These are phyloP conservation scores for Beroe ovata DNA, from an alignment of 37 sponge, comb jelly and placozoan genomes.

Conservation along the genomic window DNA sequence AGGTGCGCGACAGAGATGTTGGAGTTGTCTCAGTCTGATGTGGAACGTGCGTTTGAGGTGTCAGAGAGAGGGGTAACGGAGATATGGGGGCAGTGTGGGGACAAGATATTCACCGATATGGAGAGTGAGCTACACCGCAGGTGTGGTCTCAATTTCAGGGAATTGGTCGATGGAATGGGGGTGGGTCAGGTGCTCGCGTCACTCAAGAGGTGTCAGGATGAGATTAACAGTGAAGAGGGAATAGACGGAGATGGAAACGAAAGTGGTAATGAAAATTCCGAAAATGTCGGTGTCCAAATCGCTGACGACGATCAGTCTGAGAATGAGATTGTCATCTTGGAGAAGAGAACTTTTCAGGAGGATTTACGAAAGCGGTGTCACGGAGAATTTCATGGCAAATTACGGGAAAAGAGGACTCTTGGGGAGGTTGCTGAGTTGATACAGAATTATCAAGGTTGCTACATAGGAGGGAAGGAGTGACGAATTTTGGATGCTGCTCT, in stretches of 20 bases:
- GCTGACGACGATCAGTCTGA: no score
- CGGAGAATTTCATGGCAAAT: background rate
- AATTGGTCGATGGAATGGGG: background rate
- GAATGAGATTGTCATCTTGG: background rate
- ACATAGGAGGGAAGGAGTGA: background rate
- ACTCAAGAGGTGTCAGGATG: background rate
- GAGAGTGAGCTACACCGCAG: background rate
- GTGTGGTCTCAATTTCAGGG: background rate
- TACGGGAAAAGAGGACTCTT: background rate
- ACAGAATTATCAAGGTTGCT: background rate
- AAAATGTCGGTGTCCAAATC: background rate
- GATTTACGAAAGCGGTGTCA: background rate
- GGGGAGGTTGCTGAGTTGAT: background rate
- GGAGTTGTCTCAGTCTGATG: background rate
- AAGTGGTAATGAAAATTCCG: background rate
- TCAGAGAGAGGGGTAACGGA: background rate
- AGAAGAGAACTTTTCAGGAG: background rate
- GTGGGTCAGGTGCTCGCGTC: background rate
- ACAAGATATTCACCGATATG: background rate
- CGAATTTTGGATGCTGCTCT: no score
- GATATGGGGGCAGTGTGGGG: background rate
- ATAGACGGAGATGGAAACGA: no score
- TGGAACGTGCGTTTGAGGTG: background rate
- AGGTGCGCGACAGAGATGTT: background rate
- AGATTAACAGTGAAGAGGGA: no score